Percentiles rank a stretch among this genome's conserved stretches.
Evolutionary conservation across 1,140 invertebrate species (phyloP).

Genomic region (Cotesia typhae): DNA sequence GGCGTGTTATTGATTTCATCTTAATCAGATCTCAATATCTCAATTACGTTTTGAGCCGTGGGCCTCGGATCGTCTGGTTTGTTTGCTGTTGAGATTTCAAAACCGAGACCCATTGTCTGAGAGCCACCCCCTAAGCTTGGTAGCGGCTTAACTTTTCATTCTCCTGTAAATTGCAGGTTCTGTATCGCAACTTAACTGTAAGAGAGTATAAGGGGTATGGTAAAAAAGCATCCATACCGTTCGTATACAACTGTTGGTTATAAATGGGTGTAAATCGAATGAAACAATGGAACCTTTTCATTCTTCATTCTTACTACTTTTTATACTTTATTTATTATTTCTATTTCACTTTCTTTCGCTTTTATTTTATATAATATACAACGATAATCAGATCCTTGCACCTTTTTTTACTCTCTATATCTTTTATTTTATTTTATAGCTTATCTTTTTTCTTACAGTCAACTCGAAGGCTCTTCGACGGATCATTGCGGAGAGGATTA

Average conservation of each 20-base stretch:
- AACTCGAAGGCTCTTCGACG: conserved; percentile 44
- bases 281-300: conserved; percentile 36
- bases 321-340: not conserved
- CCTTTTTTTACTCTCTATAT: conserved; percentile 45
- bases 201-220: conserved; percentile 6
- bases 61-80: conserved; percentile 29
- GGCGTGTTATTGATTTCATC: conserved; percentile 55
- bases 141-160: conserved; percentile 45
- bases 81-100: conserved; percentile 42
- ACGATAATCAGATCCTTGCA: conserved; percentile 17
- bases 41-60: conserved; percentile 61
- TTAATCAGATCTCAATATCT: conserved; percentile 51
- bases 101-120: conserved; percentile 42
- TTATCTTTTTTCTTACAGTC: conserved; percentile 7
- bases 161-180: conserved; percentile 43
- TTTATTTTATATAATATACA: conserved; percentile 36
- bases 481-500: conserved; percentile 52
- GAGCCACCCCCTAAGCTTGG: conserved; percentile 35
- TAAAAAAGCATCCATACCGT: conserved; percentile 19
- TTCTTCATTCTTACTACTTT: not conserved
- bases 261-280: conserved; percentile 38
- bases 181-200: conserved; percentile 25
- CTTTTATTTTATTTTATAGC: conserved; percentile 32
- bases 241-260: not conserved
- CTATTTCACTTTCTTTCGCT: not conserved